Evolutionary conservation across 1,140 invertebrate genomes (phyloP).

Genomic region (Drosophila lowei): DNA sequence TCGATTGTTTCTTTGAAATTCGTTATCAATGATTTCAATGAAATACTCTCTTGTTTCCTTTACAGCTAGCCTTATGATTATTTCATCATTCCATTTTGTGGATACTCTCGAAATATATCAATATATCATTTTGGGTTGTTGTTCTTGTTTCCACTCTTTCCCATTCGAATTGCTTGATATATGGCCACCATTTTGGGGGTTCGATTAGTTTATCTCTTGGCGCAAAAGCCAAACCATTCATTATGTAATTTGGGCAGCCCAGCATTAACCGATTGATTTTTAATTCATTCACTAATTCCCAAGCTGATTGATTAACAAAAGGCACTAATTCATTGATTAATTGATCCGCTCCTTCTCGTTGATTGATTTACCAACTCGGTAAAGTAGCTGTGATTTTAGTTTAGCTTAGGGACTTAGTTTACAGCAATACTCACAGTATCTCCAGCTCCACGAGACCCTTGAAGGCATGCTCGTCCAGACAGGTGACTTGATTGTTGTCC

Average conservation of each 20-base stretch:
- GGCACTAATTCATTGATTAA: constrained; percentile 40
- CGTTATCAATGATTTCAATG: no score
- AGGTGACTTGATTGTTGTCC: constrained; percentile 97
- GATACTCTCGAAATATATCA: no score
- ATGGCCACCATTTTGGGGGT: constrained; percentile 28
- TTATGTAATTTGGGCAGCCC: constrained; percentile 40
- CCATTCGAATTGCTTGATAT: constrained; percentile 34
- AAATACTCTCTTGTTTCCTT: no score
- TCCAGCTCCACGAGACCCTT: constrained; percentile 91
- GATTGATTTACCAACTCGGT: constrained; percentile 7
- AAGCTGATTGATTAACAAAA: constrained; percentile 32
- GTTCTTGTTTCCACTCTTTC: no score
- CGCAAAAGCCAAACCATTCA: constrained; percentile 35
- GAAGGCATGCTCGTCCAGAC: constrained; percentile 94
- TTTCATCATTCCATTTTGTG: no score
- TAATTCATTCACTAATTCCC: constrained; percentile 45
- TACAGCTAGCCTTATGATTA: no score
- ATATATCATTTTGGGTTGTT: no score
- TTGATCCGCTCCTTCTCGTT: constrained; percentile 2
- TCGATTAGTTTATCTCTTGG: constrained; percentile 33
- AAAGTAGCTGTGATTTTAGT: neutral
- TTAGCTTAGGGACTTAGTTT: neutral
- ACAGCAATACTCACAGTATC: constrained; percentile 89
- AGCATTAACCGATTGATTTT: constrained; percentile 46
- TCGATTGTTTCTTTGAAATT: no score